Evolutionary conservation across 1,140 invertebrate species (phyloP).

Genomic region (Eupeodes corollae): DNA sequence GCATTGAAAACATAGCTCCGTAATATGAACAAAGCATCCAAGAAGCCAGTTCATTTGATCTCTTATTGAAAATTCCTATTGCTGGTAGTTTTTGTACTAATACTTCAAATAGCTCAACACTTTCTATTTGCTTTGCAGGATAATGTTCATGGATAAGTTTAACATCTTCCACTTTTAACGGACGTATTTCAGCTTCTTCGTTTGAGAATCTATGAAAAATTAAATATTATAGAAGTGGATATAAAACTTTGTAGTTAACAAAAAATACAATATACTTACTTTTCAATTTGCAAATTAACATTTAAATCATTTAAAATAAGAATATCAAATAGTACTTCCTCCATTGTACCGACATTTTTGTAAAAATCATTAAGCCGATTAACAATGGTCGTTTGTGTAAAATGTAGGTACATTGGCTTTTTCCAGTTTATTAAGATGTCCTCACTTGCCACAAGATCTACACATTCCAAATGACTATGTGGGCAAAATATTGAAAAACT

Average conservation of each 20-base stretch:
- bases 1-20: slow-evolving; percentile 84
- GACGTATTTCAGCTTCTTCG: slow-evolving; percentile 54
- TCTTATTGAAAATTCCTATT: slow-evolving; percentile 60
- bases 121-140: slow-evolving; percentile 74
- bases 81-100: slow-evolving; percentile 61
- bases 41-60: slow-evolving; percentile 53
- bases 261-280: slow-evolving; percentile 31
- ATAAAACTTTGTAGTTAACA: not conserved
- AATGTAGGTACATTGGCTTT: slow-evolving; percentile 68
- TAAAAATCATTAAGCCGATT: slow-evolving; percentile 52
- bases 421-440: slow-evolving; percentile 65
- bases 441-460: slow-evolving; percentile 57
- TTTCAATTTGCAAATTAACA: slow-evolving; percentile 42
- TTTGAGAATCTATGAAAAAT: slow-evolving; percentile 41
- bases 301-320: slow-evolving; percentile 54
- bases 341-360: slow-evolving; percentile 48
- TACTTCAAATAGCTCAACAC: slow-evolving; percentile 66
- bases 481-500: slow-evolving; percentile 74
- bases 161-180: slow-evolving; percentile 61
- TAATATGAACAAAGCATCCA: slow-evolving; percentile 84
- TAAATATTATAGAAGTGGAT: slow-evolving; percentile 1
- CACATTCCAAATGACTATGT: slow-evolving; percentile 52
- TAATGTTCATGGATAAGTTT: slow-evolving; percentile 70
- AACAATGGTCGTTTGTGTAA: slow-evolving; percentile 64
- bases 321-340: slow-evolving; percentile 63